Evolutionary conservation across 2,113 vertebrate genomes (phyloP).

Genomic region (Notothenia rossii): DNA sequence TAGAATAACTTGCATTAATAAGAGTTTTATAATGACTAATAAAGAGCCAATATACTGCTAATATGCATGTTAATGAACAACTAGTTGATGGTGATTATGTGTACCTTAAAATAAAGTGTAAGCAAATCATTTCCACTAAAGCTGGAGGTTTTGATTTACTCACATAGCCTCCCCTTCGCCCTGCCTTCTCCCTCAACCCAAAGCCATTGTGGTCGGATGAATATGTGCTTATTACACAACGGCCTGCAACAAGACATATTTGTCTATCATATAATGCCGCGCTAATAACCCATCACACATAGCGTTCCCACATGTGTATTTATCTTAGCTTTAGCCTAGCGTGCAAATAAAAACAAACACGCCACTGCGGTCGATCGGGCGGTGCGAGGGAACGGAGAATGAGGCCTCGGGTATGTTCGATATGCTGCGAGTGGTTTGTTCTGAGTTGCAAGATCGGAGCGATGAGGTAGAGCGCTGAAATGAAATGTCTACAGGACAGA

Average conservation of each 20-base stretch:
- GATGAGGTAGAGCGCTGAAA: conserved; percentile 28
- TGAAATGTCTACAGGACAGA: not conserved
- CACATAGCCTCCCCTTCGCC: conserved; percentile 10
- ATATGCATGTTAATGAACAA: no score
- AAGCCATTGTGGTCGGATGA: conserved; percentile 65
- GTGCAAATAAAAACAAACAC: conserved; percentile 72
- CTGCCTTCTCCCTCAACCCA: conserved; percentile 20
- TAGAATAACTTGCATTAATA: no score
- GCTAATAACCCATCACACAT: conserved; percentile 68
- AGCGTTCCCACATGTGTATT: conserved; percentile 65
- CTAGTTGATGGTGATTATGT: no score
- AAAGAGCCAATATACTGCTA: no score
- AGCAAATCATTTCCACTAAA: not conserved
- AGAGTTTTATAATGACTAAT: no score
- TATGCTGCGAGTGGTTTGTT: conserved; percentile 67
- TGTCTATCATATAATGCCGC: conserved; percentile 68
- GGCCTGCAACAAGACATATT: conserved; percentile 58
- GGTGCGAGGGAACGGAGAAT: conserved; percentile 34
- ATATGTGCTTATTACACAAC: conserved; percentile 68
- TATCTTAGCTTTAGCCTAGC: conserved; percentile 51
- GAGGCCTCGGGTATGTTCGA: conserved; percentile 56
- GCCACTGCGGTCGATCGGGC: conserved; percentile 45
- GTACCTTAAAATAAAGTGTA: no score
- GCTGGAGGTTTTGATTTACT: conserved; percentile 24
- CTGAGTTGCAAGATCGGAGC: conserved; percentile 32